phyloP scores from a whole-genome alignment of 2,113 vertebrate species.

The Pungitius pungitius region DNA sequence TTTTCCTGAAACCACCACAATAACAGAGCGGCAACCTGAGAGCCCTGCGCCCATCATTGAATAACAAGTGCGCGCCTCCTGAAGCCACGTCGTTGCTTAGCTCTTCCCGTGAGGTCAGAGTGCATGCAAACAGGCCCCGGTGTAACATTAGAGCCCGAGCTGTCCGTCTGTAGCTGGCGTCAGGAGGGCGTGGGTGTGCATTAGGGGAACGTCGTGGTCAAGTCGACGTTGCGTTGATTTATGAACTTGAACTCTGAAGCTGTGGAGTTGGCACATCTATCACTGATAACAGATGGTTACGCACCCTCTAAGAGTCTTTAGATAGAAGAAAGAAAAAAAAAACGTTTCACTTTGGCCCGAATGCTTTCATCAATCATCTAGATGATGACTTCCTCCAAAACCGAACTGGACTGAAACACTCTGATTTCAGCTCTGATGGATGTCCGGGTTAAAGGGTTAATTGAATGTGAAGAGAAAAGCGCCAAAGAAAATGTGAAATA shows the following conservation, averaged over 20 bases:
- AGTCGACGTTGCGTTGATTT: slow-evolving; percentile 16
- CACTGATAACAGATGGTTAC: background rate
- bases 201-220: slow-evolving; percentile 23
- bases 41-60: background rate
- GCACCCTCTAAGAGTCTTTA: background rate
- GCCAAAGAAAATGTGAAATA: slow-evolving; percentile 53
- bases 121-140: background rate
- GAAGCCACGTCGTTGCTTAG: background rate
- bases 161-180: slow-evolving; percentile 23
- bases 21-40: slow-evolving; percentile 26
- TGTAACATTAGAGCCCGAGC: slow-evolving; percentile 6
- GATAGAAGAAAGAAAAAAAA: background rate
- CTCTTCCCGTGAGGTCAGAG: slow-evolving; percentile 15
- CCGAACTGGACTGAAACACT: slow-evolving; percentile 3
- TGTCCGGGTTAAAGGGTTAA: slow-evolving; percentile 24
- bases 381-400: slow-evolving; percentile 13
- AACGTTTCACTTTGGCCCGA: background rate
- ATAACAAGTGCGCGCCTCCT: slow-evolving; percentile 11
- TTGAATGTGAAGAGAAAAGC: slow-evolving; percentile 43
- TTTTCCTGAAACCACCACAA: background rate
- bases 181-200: slow-evolving; percentile 9
- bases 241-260: slow-evolving; percentile 15
- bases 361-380: slow-evolving; percentile 14
- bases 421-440: slow-evolving; percentile 23
- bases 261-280: slow-evolving; percentile 8